A percentile compares a stretch with the other conserved stretches of the same genome.
These are phyloP conservation scores for Cichladusa arquata DNA, from an alignment of 2,113 vertebrate species.

Conservation along the genomic window DNA sequence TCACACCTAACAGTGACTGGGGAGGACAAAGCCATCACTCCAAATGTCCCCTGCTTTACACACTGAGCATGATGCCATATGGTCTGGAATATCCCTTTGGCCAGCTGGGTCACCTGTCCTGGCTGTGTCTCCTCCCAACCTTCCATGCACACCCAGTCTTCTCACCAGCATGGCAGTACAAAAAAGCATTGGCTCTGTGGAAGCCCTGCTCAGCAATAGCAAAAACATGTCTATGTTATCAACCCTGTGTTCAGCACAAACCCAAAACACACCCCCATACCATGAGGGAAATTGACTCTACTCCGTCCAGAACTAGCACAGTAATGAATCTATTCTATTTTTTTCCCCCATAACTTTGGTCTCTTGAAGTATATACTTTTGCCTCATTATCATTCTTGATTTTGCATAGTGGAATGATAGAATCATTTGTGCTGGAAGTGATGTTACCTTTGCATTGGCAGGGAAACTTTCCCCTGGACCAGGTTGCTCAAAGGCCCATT, in stretches of 20 bases:
- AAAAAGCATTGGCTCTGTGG: too few relatives aligned
- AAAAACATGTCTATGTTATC: neutral
- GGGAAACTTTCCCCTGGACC: neutral
- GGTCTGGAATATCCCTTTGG: neutral
- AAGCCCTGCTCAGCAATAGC: neutral
- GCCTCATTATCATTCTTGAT: neutral
- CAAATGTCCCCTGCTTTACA: neutral
- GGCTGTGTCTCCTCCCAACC: fast-evolving
- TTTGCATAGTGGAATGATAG: neutral
- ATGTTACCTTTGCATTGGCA: too few relatives aligned
- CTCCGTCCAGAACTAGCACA: neutral
- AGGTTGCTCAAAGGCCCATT: neutral
- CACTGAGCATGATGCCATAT: neutral
- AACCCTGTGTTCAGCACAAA: neutral
- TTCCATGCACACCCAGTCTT: too few relatives aligned
- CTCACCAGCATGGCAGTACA: neutral
- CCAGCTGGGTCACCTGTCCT: neutral
- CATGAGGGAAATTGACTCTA: neutral
- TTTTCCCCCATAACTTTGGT: fast-evolving
- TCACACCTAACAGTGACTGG: fast-evolving
- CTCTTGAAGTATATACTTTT: neutral
- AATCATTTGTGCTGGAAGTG: neutral
- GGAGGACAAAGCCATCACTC: neutral
- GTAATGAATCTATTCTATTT: neutral
- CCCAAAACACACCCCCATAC: neutral